Conservation (phyloP, 2,797 vertebrate species). For the Alectoris magna region DNA sequence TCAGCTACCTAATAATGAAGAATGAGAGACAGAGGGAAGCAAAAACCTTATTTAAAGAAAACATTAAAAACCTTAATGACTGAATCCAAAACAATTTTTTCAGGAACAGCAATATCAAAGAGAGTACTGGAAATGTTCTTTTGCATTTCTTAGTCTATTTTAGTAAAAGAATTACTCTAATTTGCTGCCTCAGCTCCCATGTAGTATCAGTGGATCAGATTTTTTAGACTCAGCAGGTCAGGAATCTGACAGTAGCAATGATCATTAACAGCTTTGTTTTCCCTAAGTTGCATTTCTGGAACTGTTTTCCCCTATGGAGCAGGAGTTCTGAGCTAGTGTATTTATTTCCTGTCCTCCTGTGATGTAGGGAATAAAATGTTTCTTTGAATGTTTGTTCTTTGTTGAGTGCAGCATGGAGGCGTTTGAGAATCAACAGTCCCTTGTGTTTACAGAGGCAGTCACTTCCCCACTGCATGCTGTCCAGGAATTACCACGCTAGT, state of each 20-base stretch:
- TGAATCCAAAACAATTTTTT: background rate
- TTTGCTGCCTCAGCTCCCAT: background rate
- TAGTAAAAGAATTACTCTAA: background rate
- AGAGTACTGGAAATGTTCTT: background rate
- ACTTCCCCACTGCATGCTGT: conserved; percentile 57
- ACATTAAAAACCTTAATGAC: background rate
- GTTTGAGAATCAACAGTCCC: conserved; percentile 44
- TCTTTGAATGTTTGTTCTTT: conserved; percentile 57
- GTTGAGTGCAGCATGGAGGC: conserved; percentile 18
- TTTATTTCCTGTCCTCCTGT: conserved; percentile 40
- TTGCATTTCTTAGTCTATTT: background rate
- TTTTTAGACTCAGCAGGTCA: background rate
- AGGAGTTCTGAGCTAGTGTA: conserved; percentile 20
- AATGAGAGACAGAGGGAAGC: background rate
- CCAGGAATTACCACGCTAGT: conserved; percentile 65
- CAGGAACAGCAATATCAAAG: background rate
- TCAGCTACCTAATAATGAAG: background rate
- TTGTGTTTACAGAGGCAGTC: conserved; percentile 62
- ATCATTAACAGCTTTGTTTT: background rate
- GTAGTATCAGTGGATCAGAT: background rate
- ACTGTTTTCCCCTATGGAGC: background rate
- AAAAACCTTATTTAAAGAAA: background rate
- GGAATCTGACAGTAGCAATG: background rate
- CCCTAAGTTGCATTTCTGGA: background rate
- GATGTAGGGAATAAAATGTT: conserved; percentile 49